Conservation (phyloP, 1,140 invertebrate species). For the Amyelois transitella region DNA sequence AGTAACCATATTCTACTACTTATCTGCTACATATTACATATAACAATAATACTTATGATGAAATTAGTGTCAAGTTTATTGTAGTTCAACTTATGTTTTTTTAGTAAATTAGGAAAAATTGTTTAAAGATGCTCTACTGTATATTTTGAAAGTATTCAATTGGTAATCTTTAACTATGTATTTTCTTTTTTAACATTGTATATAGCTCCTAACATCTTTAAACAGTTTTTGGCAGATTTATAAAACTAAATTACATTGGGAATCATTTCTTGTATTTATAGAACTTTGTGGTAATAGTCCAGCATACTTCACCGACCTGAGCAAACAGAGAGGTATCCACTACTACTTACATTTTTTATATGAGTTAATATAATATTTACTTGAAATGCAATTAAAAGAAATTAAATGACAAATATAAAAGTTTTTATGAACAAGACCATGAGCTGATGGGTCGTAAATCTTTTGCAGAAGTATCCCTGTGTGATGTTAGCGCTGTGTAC, state of each 20-base stretch:
- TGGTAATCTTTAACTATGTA: neutral
- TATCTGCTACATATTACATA: no score
- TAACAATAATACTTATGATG: neutral
- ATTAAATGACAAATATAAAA: constrained; percentile 1
- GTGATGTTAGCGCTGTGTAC: constrained; percentile 73
- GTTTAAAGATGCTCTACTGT: constrained; percentile 38
- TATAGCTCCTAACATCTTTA: constrained; percentile 46
- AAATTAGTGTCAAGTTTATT: neutral
- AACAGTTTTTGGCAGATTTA: constrained; percentile 36
- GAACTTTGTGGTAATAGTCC: constrained; percentile 77
- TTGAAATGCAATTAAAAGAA: constrained; percentile 1
- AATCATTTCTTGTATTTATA: constrained; percentile 76
- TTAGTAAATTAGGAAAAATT: constrained; percentile 13
- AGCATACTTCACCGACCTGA: constrained; percentile 75
- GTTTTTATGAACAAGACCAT: constrained; percentile 44
- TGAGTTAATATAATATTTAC: neutral
- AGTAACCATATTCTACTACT: neutral
- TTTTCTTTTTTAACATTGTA: neutral
- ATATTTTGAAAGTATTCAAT: neutral
- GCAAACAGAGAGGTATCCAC: constrained; percentile 73
- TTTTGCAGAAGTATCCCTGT: constrained; percentile 76
- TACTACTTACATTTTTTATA: constrained; percentile 56
- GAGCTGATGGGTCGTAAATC: constrained; percentile 74
- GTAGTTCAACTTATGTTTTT: no score
- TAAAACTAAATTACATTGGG: constrained; percentile 65